Evolutionary conservation across 2,888 invertebrate genomes (phyloP).

Genomic region (Lysandra bellargus): DNA sequence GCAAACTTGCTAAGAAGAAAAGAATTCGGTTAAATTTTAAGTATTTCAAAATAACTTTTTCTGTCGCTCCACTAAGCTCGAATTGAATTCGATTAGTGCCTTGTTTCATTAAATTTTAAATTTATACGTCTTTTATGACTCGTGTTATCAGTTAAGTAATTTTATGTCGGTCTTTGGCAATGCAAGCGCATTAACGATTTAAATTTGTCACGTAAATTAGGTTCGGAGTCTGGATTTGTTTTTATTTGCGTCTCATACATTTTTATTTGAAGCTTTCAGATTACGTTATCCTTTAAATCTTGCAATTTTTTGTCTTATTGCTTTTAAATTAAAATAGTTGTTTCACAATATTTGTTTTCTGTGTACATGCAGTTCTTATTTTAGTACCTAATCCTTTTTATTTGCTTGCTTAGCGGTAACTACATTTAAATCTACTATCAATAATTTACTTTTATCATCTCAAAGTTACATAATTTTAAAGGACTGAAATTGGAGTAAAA

Average conservation of each 20-base stretch:
- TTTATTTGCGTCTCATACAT: conserved; percentile 7
- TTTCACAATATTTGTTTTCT: no score
- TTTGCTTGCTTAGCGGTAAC: not conserved
- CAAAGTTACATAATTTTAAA: no score
- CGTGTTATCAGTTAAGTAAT: conserved; percentile 22
- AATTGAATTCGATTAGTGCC: conserved; percentile 23
- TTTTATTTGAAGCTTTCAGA: not conserved
- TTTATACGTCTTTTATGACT: conserved; percentile 21
- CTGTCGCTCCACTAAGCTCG: conserved; percentile 5
- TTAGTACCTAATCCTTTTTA: not conserved
- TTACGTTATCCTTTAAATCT: not conserved
- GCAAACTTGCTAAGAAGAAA: not conserved
- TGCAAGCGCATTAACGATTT: conserved; percentile 25
- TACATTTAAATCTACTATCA: no score
- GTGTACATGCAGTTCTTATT: not conserved
- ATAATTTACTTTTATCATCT: no score
- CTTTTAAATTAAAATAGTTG: not conserved
- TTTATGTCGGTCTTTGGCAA: conserved; percentile 18
- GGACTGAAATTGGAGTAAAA: no score
- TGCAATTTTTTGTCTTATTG: not conserved
- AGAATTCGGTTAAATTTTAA: not conserved
- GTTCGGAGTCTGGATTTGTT: not conserved
- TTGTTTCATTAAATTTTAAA: conserved; percentile 21
- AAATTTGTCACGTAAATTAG: conserved; percentile 28
- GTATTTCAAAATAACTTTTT: conserved; percentile 6